These are phyloP conservation scores for Lipophrys pholis DNA, from an alignment of 2,113 vertebrate genomes.

Conservation along the genomic window DNA sequence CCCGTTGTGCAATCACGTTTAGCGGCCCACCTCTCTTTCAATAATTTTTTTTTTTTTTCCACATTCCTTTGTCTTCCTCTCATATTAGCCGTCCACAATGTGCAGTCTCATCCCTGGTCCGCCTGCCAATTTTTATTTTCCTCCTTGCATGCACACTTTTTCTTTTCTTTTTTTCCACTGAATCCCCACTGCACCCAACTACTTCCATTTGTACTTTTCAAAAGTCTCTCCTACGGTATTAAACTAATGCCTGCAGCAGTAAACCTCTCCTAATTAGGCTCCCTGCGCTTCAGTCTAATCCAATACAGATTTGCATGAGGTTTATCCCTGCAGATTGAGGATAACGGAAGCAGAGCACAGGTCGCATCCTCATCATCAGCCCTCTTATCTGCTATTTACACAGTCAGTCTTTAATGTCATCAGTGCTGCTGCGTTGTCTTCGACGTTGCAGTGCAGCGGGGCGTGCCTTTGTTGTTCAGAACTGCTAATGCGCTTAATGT, in stretches of 20 bases:
- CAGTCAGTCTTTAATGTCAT: too few relatives aligned
- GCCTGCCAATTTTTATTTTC: conserved; percentile 29
- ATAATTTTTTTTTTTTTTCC: neutral
- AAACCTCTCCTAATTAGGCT: conserved; percentile 68
- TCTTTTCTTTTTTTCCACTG: neutral
- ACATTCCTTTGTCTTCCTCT: conserved; percentile 44
- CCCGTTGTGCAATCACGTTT: conserved; percentile 43
- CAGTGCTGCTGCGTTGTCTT: conserved; percentile 20
- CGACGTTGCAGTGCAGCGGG: conserved; percentile 10
- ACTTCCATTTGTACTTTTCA: conserved; percentile 42
- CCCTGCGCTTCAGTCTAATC: conserved; percentile 57
- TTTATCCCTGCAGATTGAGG: conserved; percentile 74
- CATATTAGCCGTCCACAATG: neutral
- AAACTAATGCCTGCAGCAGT: conserved; percentile 52
- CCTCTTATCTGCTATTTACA: conserved; percentile 49
- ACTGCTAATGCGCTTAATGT: neutral
- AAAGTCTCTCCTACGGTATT: conserved; percentile 54
- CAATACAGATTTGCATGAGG: conserved; percentile 70
- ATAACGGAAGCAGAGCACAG: conserved; percentile 52
- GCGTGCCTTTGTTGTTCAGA: neutral
- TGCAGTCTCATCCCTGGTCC: conserved; percentile 10
- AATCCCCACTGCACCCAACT: conserved; percentile 16
- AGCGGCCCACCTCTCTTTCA: conserved; percentile 29
- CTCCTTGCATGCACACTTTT: neutral
- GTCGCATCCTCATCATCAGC: conserved; percentile 61